A percentile compares a stretch with the other conserved stretches of the same genome.
These are phyloP conservation scores for Gallinago solitaria DNA, from an alignment of 2,797 vertebrate species.

Conservation along the genomic window DNA sequence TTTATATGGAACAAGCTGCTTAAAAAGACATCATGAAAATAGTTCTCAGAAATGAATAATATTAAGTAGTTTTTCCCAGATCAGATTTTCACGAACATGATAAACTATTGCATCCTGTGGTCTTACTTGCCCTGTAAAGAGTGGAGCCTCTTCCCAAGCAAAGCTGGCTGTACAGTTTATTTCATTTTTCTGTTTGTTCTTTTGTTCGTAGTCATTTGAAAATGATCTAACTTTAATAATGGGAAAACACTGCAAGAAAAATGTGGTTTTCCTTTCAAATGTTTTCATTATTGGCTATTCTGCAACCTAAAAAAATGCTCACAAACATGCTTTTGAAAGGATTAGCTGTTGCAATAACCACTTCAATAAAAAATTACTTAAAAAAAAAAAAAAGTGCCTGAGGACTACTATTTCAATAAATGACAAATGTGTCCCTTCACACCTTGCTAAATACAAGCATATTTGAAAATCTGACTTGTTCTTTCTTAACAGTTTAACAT, in stretches of 20 bases:
- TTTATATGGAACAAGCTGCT: not conserved
- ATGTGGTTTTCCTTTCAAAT: not conserved
- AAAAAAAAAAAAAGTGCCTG: not conserved
- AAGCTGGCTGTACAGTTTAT: not conserved
- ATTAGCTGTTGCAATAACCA: not conserved
- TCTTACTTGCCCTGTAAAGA: not conserved
- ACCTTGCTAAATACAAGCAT: not conserved
- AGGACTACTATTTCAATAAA: not conserved
- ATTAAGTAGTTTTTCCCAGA: not conserved
- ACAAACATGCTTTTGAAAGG: not conserved
- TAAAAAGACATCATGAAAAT: not conserved
- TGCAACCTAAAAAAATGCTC: not conserved
- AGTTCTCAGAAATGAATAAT: not conserved
- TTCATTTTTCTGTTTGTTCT: not conserved
- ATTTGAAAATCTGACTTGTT: not conserved
- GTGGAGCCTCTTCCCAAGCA: not conserved
- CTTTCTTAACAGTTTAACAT: not conserved
- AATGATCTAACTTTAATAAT: not conserved
- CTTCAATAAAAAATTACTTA: not conserved
- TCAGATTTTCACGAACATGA: not conserved
- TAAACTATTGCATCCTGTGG: not conserved
- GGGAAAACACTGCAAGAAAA: not conserved
- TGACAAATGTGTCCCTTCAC: not conserved
- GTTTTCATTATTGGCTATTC: not conserved
- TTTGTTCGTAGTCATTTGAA: not conserved